phyloP scores from a whole-genome alignment of 2,113 vertebrate genomes.

The Todiramphus saurophagus region DNA sequence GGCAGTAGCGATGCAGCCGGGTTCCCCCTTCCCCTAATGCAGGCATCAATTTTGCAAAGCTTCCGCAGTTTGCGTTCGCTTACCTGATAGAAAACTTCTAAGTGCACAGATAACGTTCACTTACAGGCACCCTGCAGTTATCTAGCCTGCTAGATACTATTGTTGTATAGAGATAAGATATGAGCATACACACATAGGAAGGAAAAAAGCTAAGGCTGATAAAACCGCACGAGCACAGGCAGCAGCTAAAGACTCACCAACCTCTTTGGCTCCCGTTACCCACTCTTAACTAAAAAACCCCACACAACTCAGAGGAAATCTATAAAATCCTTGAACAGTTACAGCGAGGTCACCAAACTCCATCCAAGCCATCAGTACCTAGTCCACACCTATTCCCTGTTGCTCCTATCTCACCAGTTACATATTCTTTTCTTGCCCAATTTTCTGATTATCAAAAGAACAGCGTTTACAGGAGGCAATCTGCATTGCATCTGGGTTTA shows the following conservation, averaged over 20 bases:
- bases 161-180: neutral
- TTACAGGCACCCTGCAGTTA: neutral
- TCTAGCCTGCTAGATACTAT: neutral
- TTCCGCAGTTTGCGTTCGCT: neutral
- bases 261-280: neutral
- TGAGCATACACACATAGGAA: neutral
- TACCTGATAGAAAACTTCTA: neutral
- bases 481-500: neutral
- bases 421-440: neutral
- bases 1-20: neutral
- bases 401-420: neutral
- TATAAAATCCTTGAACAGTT: neutral
- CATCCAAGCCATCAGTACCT: neutral
- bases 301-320: neutral
- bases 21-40: neutral
- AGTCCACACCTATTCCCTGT: neutral
- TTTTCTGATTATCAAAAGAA: neutral
- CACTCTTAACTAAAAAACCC: neutral
- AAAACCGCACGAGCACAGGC: neutral
- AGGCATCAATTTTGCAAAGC: neutral
- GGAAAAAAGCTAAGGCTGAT: neutral
- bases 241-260: neutral
- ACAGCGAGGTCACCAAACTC: neutral
- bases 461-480: fast-evolving
- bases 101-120: neutral